A percentile compares a stretch with the other conserved stretches of the same genome.
Evolutionary conservation across 2,888 invertebrate genomes (phyloP).

Genomic region (Stomorhina lunata): DNA sequence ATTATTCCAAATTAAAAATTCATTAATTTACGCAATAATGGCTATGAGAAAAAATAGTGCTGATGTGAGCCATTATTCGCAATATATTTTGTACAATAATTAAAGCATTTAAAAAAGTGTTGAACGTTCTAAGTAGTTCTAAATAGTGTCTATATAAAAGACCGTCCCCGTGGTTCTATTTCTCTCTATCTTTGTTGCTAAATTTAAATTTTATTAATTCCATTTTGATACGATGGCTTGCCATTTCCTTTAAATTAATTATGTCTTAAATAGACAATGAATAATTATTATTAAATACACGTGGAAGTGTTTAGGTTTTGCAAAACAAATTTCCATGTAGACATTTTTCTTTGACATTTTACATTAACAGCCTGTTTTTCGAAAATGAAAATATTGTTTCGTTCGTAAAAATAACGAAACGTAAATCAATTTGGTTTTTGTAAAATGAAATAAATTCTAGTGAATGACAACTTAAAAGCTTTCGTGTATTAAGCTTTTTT

Average conservation of each 20-base stretch:
- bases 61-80: conserved; percentile 31
- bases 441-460: too few species aligned
- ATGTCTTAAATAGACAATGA: conserved; percentile 1
- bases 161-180: too few species aligned
- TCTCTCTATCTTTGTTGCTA: conserved; percentile 8
- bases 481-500: too few species aligned
- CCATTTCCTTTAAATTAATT: conserved; percentile 41
- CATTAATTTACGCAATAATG: background rate
- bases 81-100: too few species aligned
- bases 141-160: too few species aligned
- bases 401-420: too few species aligned
- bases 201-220: conserved; percentile 18
- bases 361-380: too few species aligned
- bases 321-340: background rate
- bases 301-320: conserved; percentile 30
- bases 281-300: conserved; percentile 2
- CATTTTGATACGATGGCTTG: conserved; percentile 34
- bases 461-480: too few species aligned
- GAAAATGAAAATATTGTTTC: too few species aligned
- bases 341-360: background rate
- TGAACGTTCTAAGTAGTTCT: conserved; percentile 5
- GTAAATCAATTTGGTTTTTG: too few species aligned
- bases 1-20: conserved; percentile 32
- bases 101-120: conserved; percentile 27
- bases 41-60: background rate